Conservation (phyloP, 92 coral and sea anemone species). For the Siderastrea siderea region DNA sequence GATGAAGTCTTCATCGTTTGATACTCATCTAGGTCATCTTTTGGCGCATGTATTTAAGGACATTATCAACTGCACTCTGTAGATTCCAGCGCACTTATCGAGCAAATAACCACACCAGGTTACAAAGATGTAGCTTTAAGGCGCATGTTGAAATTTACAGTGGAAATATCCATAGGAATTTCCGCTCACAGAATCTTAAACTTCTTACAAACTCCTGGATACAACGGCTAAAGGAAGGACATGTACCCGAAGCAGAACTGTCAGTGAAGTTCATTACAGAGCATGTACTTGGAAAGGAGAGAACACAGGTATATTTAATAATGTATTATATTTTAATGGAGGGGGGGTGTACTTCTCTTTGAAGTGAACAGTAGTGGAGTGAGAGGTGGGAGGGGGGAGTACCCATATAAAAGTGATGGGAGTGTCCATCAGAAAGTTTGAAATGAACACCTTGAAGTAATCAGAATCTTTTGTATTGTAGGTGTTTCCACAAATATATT, state of each 20-base stretch:
- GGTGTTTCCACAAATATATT: too few relatives aligned
- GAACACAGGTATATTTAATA: slow-evolving; percentile 29
- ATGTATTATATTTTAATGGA: background rate
- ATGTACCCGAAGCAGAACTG: slow-evolving; percentile 75
- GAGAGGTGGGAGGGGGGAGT: background rate
- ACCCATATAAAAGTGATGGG: too few relatives aligned
- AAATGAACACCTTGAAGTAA: too few relatives aligned
- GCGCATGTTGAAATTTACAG: background rate
- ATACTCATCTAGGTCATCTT: background rate
- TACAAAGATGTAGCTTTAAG: background rate
- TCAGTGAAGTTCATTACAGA: slow-evolving; percentile 73
- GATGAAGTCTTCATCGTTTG: too few relatives aligned
- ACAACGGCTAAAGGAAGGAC: slow-evolving; percentile 29
- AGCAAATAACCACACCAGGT: background rate
- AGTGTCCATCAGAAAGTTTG: too few relatives aligned
- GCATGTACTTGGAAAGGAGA: slow-evolving; percentile 64
- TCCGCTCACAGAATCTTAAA: slow-evolving; percentile 20
- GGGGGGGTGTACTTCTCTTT: background rate
- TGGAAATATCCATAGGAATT: background rate
- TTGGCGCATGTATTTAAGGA: background rate
- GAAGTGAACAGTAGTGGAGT: background rate
- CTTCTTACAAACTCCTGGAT: slow-evolving; percentile 54
- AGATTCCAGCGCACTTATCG: background rate
- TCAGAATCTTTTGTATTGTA: too few relatives aligned
- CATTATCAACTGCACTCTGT: background rate